phyloP scores from a whole-genome alignment of 2,888 invertebrate genomes.

The Monoplex corrugatus region DNA sequence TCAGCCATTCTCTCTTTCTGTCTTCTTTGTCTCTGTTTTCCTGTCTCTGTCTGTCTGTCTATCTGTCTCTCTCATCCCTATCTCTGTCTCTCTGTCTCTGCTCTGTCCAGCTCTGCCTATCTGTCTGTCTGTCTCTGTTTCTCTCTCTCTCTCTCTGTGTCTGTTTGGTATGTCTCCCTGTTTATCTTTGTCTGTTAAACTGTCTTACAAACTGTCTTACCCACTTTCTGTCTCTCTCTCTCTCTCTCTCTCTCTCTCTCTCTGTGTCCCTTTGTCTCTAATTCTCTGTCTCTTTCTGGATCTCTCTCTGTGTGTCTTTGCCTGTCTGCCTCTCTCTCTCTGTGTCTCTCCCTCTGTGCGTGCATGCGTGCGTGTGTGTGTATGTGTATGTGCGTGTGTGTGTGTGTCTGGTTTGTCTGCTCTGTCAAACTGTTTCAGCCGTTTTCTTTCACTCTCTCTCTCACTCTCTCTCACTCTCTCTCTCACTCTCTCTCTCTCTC shows the following conservation, averaged over 20 bases:
- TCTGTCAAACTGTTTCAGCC: no score
- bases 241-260: no score
- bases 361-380: neutral
- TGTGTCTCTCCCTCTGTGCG: neutral
- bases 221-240: neutral
- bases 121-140: no score
- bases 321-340: neutral
- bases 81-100: neutral
- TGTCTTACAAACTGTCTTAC: neutral
- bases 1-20: no score
- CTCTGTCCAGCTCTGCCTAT: no score
- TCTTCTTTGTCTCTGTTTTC: no score
- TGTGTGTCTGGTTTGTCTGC: neutral
- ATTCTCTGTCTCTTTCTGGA: neutral
- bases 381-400: neutral
- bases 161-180: no score
- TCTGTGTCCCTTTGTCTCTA: neutral
- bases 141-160: no score
- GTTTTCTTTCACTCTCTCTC: neutral
- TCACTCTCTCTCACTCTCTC: no score
- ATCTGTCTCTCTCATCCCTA: no score
- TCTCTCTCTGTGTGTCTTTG: neutral
- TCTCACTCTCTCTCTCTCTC: constrained; percentile 10
- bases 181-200: no score
- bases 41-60: no score